Evolutionary conservation across 2,888 invertebrate species (phyloP), one percentile per base, ranked within the genome.

Genomic region (Acronicta psi): DNA sequence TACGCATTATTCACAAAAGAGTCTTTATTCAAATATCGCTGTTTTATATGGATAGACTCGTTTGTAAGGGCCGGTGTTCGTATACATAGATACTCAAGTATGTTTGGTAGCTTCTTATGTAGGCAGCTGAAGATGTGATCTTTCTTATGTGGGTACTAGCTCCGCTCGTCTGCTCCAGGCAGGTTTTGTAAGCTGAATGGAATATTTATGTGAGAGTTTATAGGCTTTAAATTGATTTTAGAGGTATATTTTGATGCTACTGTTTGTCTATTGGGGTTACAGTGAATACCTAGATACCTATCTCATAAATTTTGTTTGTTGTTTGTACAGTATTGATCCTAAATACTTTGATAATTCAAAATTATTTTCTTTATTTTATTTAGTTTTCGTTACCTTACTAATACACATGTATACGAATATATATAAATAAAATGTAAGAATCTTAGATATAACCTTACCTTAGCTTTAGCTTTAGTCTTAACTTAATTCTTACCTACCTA

Each of bases 11-110:
- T 85, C 89, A 83, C 73, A 81, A 80, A 80, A 80, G 73, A 85
- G 84, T 83, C 82, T 83, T 86, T 89, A 88, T 89, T 90, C 90
- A 90, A 89, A 91, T 91, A 91, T 89, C 85, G 87, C 88, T 87
- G 82, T 90, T 89, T 89, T 88, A 87, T 89, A 87, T 81, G 80
- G 85, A 85, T 86, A 68, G 54, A 91, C 89, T 85, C 77, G 88
- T 91, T 90, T 78, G 75, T 79, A 83, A 88, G 86, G 76, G 77
- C 71, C 80, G 78, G 37, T 50, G 34, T 36, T 44, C 23, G n/a
- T n/a, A n/a, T n/a, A n/a, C n/a, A n/a, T 47, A 56, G 29, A 64
- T 63, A 72, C 42, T 46, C 52, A 40, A 55, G 52, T 41, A 38
- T 57, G 59, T 63, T 65, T n/a, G 66, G 66, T 73, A 58, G 56